Percentiles rank a stretch among this genome's conserved stretches.
Conservation (phyloP, 2,113 vertebrate genomes). For the Boleophthalmus pectinirostris region DNA sequence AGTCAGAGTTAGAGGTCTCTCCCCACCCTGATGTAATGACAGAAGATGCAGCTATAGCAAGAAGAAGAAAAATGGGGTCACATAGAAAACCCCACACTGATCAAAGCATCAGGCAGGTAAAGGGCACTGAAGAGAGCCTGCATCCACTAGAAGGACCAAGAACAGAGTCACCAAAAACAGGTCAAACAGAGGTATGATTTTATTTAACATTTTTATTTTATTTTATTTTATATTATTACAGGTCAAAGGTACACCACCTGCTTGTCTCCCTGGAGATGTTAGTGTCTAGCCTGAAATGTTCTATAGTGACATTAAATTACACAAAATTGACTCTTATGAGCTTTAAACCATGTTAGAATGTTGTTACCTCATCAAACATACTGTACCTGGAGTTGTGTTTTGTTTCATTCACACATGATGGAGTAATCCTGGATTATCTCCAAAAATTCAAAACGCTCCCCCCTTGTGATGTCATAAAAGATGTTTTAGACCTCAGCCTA, state of each 20-base stretch:
- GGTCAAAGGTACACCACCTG: too few relatives aligned
- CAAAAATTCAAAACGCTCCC: too few relatives aligned
- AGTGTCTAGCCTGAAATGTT: background rate
- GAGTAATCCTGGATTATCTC: too few relatives aligned
- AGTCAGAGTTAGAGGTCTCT: background rate
- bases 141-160: background rate
- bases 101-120: slow-evolving; percentile 17
- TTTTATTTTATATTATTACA: background rate
- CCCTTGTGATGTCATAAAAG: too few relatives aligned
- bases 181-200: slow-evolving; percentile 48
- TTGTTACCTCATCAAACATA: too few relatives aligned
- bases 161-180: slow-evolving; percentile 12
- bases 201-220: background rate
- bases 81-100: slow-evolving; percentile 55
- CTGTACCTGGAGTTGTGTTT: too few relatives aligned
- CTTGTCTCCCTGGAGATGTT: background rate
- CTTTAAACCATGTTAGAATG: too few relatives aligned
- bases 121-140: slow-evolving; percentile 9
- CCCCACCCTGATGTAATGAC: slow-evolving; percentile 18
- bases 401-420: too few relatives aligned
- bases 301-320: background rate
- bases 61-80: slow-evolving; percentile 76
- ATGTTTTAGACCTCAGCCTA: too few relatives aligned
- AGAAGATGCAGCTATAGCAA: slow-evolving; percentile 31
- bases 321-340: too few relatives aligned